Base-by-base conservation (phyloP, 2,113 vertebrate species). In the Cephalopholis sonnerati region DNA sequence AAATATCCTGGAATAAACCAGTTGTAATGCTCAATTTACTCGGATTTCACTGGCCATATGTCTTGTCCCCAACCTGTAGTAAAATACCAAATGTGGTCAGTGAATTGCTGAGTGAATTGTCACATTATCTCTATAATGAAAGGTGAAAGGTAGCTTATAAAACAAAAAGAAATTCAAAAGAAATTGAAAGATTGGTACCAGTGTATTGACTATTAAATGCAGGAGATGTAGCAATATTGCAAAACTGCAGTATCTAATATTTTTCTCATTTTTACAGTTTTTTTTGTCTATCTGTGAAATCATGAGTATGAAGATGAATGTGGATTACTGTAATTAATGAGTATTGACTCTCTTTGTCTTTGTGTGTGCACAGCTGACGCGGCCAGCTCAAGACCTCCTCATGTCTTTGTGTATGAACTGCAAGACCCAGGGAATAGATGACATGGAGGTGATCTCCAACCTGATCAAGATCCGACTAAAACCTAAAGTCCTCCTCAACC, bases 381-480 rank as follows among this genome's bases (percentile, higher is more conserved):
- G 98, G n/a, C 98, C 98, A 0, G 98, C 98, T 22, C 98, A 99
- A 92, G 98, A 99, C 92, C 94, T 99, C 72, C 95, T 99, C 61
- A 99, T 99, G 98, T 98, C 98, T 0, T 91, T 99, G 70, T 99
- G 98, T 39, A 97, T 98, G 97, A 99, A 99, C 95, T 98, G 97
- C 84, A 96, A 93, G 91, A 97, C 97, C 0, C 98, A 99, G 0
- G 96, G 96, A 18, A 90, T 97, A 0, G 98, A 99, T 41, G 98
- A 99, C 92, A 97, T 97, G 96, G 98, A 99, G 32, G 98, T 98
- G 68, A 96, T 99, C 84, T 99, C 98, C 50, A 98, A 98, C 93
- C 95, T 99, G 76, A 98, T 99, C 89, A 99, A 99, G 92, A 99
- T 99, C 87, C 96, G 98, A 5, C 97, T 99, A 15, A 99, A 99